Base-by-base conservation (phyloP, 2,113 vertebrate genomes). In the Rhinichthys klamathensis region DNA sequence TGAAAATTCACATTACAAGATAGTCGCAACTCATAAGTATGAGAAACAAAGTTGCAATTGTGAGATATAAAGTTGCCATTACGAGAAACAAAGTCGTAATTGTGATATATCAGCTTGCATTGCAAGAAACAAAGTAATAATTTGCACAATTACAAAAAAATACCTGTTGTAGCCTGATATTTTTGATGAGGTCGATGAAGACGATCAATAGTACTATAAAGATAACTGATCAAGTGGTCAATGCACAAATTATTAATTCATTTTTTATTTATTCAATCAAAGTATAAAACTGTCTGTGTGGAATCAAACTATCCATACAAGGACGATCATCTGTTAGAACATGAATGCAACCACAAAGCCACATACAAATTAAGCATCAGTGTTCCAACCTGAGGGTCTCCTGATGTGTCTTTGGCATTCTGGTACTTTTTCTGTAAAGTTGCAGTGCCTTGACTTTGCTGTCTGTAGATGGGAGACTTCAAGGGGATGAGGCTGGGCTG, bases 351-450 rank as follows among this genome's bases (percentile, higher is more conserved):
- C 10, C 67, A 54, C 21, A 30, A 65, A 46, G 49, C 7, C 49
- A 41, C 60, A 58, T 1, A 56, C 13, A 58, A 75, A 41, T 51
- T 3, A n/a, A 25, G 35, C 16, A 18, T 32, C 51, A n/a, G 23
- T 0, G n/a, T 79, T 85, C 96, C 95, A 91, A 97, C 96, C 96
- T 97, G 96, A 12, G 95, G 95, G 89, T 97, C 96, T 91, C 95
- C 93, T 90, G 92, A 93, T 60, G 93, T 95, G 85, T 95, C 96
- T 84, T 84, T 84, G 54, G 90, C 51, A 0, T 87, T 90, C 89
- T 92, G 82, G 81, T 83, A 92, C 90, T 93, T 95, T 90, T 92
- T 92, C 60, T 92, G 90, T 32, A 84, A 89, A 58, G 92, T 90
- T 18, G 92, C 92, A 38, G 94, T 94, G 88, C 92, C 94, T 10